Evolutionary conservation across 2,797 vertebrate species (phyloP).

Genomic region (Lepus oiostolus): DNA sequence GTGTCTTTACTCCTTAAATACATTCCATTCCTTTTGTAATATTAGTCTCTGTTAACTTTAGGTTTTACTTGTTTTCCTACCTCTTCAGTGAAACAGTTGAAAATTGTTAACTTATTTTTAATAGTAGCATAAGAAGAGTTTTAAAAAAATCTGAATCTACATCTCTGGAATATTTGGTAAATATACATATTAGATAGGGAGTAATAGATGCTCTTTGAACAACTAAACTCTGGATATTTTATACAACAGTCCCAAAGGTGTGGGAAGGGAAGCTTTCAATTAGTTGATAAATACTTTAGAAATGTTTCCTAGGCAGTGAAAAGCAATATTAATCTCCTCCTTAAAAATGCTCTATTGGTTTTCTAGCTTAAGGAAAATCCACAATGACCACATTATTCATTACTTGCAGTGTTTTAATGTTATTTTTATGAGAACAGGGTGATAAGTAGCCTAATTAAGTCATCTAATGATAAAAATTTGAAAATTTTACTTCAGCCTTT

Average conservation of each 20-base stretch:
- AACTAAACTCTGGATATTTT: neutral
- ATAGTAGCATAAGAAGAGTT: neutral
- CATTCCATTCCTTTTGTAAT: neutral
- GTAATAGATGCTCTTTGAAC: neutral
- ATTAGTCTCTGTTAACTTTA: constrained; percentile 14
- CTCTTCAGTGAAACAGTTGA: neutral
- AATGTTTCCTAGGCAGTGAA: neutral
- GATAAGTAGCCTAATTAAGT: constrained; percentile 68
- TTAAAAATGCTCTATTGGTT: constrained; percentile 45
- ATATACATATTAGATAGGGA: neutral
- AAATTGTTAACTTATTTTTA: neutral
- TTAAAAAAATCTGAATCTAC: neutral
- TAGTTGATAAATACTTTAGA: constrained; percentile 27
- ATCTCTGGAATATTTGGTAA: constrained; percentile 51
- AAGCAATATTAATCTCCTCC: constrained; percentile 57
- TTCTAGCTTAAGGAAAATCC: constrained; percentile 73
- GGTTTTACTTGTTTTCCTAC: neutral
- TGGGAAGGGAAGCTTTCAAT: neutral
- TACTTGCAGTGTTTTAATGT: constrained; percentile 13
- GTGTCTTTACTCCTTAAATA: neutral
- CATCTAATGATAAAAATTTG: constrained; percentile 62
- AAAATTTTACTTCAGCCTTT: neutral
- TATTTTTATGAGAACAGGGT: constrained; percentile 65
- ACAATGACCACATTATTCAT: constrained; percentile 71
- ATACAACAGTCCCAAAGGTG: neutral